These are phyloP conservation scores for Sipha maydis DNA, from an alignment of 2,888 invertebrate genomes.

Conservation along the genomic window DNA sequence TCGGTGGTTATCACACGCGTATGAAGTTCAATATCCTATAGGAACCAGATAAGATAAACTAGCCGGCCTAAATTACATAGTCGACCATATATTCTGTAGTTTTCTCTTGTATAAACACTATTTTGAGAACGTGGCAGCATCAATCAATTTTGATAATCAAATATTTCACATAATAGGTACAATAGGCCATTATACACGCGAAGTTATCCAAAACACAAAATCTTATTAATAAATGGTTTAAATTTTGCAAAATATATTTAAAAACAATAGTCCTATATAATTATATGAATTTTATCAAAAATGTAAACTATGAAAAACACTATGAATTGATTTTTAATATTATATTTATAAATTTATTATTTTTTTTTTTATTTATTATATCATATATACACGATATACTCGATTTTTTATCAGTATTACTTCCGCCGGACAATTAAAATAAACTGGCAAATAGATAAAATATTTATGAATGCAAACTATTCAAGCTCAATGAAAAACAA, in stretches of 20 bases:
- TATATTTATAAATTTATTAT: not conserved
- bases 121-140: not conserved
- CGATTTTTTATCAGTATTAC: constrained; percentile 40
- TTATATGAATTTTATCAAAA: not conserved
- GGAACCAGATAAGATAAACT: constrained; percentile 49
- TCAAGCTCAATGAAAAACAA: constrained; percentile 32
- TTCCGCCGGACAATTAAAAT: constrained; percentile 53
- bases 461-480: constrained; percentile 40
- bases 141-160: not conserved
- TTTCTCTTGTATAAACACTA: not conserved
- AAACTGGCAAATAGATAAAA: constrained; percentile 33
- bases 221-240: not conserved
- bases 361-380: not conserved
- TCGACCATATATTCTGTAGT: not conserved
- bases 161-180: not conserved
- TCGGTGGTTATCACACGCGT: constrained; percentile 30
- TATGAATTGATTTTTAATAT: too few relatives aligned
- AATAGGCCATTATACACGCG: not conserved
- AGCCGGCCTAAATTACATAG: not conserved
- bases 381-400: not conserved
- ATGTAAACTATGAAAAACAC: not conserved
- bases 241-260: too few relatives aligned
- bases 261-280: too few relatives aligned
- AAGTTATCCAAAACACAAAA: not conserved
- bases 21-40: constrained; percentile 47